Evolutionary conservation across 2,888 invertebrate species (phyloP).

Genomic region (Drymonia ruficornis): DNA sequence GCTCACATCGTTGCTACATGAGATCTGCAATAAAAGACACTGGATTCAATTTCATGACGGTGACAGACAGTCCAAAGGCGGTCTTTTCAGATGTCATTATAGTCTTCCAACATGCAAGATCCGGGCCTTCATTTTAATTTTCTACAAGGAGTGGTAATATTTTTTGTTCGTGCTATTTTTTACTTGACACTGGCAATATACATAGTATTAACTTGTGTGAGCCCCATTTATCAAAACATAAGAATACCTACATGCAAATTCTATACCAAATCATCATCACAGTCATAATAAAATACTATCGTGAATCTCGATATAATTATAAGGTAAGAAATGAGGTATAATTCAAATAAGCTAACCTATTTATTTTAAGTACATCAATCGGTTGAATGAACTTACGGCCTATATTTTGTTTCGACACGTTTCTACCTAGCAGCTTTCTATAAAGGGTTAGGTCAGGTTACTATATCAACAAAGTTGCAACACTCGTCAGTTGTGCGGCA

Average conservation of each 20-base stretch:
- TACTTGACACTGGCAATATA: too few species aligned
- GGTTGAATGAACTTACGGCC: constrained; percentile 25
- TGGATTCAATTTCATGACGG: constrained; percentile 55
- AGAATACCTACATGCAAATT: background rate
- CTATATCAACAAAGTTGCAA: constrained; percentile 59
- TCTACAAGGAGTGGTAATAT: too few species aligned
- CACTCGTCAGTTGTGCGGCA: constrained; percentile 58
- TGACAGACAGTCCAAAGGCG: constrained; percentile 21
- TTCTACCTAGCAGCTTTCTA: constrained; percentile 33
- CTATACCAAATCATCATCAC: background rate
- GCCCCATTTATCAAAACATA: too few species aligned
- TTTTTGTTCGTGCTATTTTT: too few species aligned
- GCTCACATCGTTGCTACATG: constrained; percentile 68
- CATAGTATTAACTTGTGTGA: too few species aligned
- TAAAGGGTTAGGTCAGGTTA: constrained; percentile 53
- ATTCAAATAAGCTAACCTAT: background rate
- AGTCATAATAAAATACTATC: background rate
- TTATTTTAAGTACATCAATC: constrained; percentile 1
- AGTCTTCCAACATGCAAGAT: constrained; percentile 1
- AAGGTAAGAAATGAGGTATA: background rate
- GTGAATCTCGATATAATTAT: background rate
- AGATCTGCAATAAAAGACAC: constrained; percentile 64
- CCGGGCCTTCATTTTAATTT: too few species aligned
- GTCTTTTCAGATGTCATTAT: constrained; percentile 17
- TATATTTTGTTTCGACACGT: constrained; percentile 36